Evolutionary conservation across 2,113 vertebrate species (phyloP).

Genomic region (Nesogale talazaci): DNA sequence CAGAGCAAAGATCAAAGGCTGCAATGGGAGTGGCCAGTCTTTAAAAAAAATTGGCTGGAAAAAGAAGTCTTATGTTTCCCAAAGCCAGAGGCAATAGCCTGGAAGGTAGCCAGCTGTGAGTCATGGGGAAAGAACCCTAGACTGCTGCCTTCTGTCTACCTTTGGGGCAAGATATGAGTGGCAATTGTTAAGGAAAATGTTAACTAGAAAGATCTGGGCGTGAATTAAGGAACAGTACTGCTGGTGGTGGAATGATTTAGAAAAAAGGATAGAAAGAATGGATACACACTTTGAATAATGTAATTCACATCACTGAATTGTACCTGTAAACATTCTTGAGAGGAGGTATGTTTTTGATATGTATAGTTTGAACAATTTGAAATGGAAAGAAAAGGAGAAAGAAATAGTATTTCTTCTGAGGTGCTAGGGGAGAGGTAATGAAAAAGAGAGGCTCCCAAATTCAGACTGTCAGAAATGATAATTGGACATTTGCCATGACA

Average conservation of each 20-base stretch:
- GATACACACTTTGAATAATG: neutral
- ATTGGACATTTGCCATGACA: constrained; percentile 39
- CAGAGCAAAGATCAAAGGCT: constrained; percentile 54
- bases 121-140: constrained; percentile 63
- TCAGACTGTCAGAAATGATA: neutral
- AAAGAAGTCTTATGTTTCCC: constrained; percentile 47
- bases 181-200: neutral
- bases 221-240: constrained; percentile 18
- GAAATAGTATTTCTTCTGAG: neutral
- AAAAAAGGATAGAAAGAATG: neutral
- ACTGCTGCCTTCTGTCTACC: constrained; percentile 2
- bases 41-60: constrained; percentile 32
- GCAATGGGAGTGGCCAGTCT: constrained; percentile 8
- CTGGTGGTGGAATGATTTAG: neutral
- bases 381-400: neutral
- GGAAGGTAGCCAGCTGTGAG: constrained; percentile 67
- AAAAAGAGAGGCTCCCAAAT: neutral
- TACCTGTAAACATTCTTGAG: neutral
- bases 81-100: constrained; percentile 53
- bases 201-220: neutral
- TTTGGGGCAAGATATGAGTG: neutral
- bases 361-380: neutral
- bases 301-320: neutral
- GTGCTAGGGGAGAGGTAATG: neutral
- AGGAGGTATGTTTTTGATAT: neutral